phyloP scores from a whole-genome alignment of 2,113 vertebrate species.

The Hydrolagus affinis region DNA sequence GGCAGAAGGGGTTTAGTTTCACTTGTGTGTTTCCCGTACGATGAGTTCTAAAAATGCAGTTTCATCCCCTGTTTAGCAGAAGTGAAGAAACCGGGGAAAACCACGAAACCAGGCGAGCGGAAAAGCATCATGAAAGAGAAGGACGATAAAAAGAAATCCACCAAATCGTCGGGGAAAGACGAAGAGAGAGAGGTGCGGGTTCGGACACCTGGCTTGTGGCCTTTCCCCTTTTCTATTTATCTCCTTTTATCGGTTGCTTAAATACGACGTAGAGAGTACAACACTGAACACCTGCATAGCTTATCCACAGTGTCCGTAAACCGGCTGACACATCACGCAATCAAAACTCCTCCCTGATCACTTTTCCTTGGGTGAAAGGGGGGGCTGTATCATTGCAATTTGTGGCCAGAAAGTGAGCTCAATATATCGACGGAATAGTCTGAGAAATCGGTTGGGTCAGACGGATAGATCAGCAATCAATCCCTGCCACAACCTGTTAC shows the following conservation, averaged over 20 bases:
- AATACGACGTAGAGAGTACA: no score
- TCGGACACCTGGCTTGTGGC: background rate
- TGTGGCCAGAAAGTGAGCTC: no score
- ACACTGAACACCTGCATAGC: background rate
- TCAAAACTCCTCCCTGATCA: background rate
- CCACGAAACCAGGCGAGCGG: conserved; percentile 32
- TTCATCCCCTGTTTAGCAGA: background rate
- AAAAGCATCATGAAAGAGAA: conserved; percentile 42
- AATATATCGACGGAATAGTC: no score
- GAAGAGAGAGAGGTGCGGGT: conserved; percentile 54
- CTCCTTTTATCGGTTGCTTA: background rate
- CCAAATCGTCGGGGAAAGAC: conserved; percentile 39
- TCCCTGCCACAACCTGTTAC: no score
- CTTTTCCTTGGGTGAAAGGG: no score
- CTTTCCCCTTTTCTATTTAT: background rate
- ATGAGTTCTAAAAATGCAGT: background rate
- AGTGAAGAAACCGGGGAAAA: background rate
- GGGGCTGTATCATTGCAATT: no score
- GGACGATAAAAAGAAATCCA: conserved; percentile 48
- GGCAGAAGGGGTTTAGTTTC: background rate
- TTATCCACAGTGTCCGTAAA: background rate
- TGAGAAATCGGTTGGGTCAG: no score
- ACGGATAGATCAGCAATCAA: no score
- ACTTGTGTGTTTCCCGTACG: background rate
- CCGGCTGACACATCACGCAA: background rate